A percentile compares a stretch with the other conserved stretches of the same genome.
These are phyloP conservation scores for Gambusia holbrooki DNA, from an alignment of 2,113 vertebrate species.

Conservation along the genomic window DNA sequence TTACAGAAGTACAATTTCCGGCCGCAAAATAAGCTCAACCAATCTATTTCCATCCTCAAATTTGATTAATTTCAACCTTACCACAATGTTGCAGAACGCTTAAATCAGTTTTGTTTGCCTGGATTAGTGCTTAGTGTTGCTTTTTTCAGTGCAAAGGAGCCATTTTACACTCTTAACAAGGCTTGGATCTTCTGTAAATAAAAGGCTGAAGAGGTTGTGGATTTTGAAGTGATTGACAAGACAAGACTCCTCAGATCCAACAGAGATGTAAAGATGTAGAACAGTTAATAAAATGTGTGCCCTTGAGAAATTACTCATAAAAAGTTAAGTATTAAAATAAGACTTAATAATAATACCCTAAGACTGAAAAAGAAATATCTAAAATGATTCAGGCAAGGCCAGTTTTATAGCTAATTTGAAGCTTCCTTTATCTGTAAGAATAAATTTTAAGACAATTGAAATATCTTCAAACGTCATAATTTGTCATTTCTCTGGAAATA, in stretches of 20 bases:
- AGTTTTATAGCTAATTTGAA: neutral
- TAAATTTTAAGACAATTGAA: neutral
- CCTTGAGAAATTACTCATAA: neutral
- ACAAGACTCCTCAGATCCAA: neutral
- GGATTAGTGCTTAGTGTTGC: no score
- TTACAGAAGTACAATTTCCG: constrained; percentile 15
- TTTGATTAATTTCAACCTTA: neutral
- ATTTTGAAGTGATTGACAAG: neutral
- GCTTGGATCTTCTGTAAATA: no score
- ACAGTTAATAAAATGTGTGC: no score
- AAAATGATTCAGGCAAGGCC: no score
- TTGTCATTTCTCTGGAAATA: no score
- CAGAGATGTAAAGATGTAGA: neutral
- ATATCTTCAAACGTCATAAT: neutral
- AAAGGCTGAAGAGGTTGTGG: neutral
- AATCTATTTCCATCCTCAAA: neutral
- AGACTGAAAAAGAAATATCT: no score
- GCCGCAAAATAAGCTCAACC: neutral
- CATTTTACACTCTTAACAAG: no score
- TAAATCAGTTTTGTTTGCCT: neutral
- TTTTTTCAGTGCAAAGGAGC: no score
- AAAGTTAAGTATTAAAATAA: no score
- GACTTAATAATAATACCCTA: no score
- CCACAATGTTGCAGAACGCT: neutral
- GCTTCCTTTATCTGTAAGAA: neutral